Evolutionary conservation across 2,113 vertebrate genomes (phyloP).

Genomic region (Cyanoderma ruficeps): DNA sequence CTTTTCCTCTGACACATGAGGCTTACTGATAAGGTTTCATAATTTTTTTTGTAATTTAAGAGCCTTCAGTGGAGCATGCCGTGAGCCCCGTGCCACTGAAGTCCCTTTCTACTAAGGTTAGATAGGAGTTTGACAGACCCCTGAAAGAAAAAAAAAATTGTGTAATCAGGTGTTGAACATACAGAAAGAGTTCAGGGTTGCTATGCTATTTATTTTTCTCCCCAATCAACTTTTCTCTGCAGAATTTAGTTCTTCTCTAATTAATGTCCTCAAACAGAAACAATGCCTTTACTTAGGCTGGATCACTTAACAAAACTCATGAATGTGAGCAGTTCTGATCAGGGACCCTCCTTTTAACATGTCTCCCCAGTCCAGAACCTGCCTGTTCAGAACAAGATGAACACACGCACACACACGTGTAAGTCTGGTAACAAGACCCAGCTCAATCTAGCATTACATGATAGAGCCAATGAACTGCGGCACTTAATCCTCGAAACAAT

Average conservation of each 20-base stretch:
- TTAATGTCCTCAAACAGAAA: neutral
- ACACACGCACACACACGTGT: rapidly evolving
- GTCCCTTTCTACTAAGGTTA: neutral
- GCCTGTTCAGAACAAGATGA: neutral
- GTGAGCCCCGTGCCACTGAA: neutral
- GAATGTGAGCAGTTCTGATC: neutral
- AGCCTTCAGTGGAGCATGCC: neutral
- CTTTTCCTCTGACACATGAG: neutral
- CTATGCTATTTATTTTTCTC: neutral
- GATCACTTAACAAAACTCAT: neutral
- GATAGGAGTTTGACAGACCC: neutral
- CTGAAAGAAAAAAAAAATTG: neutral
- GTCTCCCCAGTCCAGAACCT: neutral
- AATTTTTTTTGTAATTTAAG: neutral
- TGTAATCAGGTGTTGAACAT: neutral
- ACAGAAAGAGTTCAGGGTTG: neutral
- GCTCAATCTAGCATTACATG: neutral
- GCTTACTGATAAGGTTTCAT: neutral
- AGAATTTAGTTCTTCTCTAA: neutral
- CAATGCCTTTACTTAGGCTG: neutral
- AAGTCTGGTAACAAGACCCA: neutral
- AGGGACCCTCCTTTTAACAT: neutral
- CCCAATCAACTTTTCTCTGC: neutral
- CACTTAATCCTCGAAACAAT: neutral
- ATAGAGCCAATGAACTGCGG: neutral